Base-by-base conservation (phyloP, 2,113 vertebrate genomes). In the Daphoenositta chrysoptera region DNA sequence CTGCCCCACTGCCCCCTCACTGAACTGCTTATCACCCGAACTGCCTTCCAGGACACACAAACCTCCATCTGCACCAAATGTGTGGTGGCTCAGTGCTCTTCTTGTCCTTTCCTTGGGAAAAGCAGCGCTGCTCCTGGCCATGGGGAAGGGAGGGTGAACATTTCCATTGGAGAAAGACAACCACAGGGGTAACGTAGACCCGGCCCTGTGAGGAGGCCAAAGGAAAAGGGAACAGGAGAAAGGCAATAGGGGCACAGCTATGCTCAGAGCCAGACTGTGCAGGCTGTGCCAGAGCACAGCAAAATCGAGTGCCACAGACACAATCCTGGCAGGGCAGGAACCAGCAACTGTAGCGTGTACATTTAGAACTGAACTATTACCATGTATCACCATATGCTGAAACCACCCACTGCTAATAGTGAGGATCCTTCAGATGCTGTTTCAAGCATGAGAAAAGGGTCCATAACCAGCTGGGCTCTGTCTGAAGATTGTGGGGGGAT, bases 41-140 rank as follows among this genome's bases (percentile, higher is more conserved):
- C 20, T 73, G 70, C 47, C 40, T 88, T 56, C 89, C 30, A 17
- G 31, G 56, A 45, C 18, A 23, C 60, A 54, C 17, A 63, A 31
- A 39, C 15, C 42, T 84, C n/a, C 15, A 4, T 11, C 56, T 0
- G 0, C n/a, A 45, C 8, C 16, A 20, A 31, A n/a, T 3, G 33
- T 9, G 12, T 19, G 18, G 21, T 51, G 75, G 21, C 53, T 80
- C 66, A 39, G 47, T 17, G 69, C 57, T 72, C 22, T 31, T 47
- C 6, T 3, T 9, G 28, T 31, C 21, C 28, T 65, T 31, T 54
- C 28, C 31, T 16, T 53, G 63, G 33, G 48, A 65, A 86, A 92
- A 61, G n/a, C 40, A 83, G 39, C 44, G 16, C 28, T 4, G 1
- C 15, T 44, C 24, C 68, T 28, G 9, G 50, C 40, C 45, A 3